These are phyloP conservation scores for human DNA, from an alignment of 2,113 vertebrate genomes.

Conservation along the genomic window GRCh38 chr13:105010501-105011000, in stretches of 20 bases:
- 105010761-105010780: neutral
- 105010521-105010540: neutral
- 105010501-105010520: neutral
- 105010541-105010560: neutral
- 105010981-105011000: no score
- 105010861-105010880: neutral
- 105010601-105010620: neutral
- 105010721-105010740: neutral
- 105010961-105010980: neutral
- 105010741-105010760: neutral
- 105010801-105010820: neutral
- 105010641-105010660: neutral
- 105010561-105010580: fast-evolving
- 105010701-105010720: neutral
- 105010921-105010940: neutral
- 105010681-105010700: neutral
- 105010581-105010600: neutral
- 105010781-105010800: neutral
- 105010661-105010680: neutral
- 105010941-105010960: neutral
- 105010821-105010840: neutral
- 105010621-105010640: neutral
- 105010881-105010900: neutral
- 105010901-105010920: neutral
- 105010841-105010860: neutral